Conservation (phyloP, 2,797 vertebrate genomes). For the Chloroceryle inda region DNA sequence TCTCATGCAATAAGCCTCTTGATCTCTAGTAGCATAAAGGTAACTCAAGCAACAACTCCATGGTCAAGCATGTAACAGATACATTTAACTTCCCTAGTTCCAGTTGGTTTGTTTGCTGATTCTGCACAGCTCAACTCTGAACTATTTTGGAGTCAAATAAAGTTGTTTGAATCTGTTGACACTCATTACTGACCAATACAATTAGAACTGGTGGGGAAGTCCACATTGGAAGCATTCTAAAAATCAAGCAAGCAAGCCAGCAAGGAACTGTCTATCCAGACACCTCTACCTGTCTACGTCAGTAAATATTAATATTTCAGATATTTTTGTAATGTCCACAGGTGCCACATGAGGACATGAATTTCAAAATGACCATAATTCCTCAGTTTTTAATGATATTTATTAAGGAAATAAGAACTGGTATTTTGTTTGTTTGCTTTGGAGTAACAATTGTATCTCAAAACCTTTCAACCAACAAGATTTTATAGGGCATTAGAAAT, state of each 20-base stretch:
- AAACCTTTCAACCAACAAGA: neutral
- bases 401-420: neutral
- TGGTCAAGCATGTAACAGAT: neutral
- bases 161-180: neutral
- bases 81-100: neutral
- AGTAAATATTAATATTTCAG: neutral
- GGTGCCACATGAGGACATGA: neutral
- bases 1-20: neutral
- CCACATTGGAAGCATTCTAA: neutral
- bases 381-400: neutral
- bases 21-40: neutral
- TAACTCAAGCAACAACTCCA: neutral
- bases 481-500: neutral
- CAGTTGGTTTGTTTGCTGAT: neutral
- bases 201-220: neutral
- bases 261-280: accelerated
- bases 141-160: neutral
- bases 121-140: neutral
- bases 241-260: neutral
- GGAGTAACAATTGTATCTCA: neutral
- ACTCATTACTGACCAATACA: neutral
- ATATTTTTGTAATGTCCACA: neutral
- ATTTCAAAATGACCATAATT: neutral
- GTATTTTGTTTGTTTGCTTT: neutral
- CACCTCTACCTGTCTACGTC: neutral